Conservation (phyloP, 2,113 vertebrate genomes). For the Xiphophorus maculatus region DNA sequence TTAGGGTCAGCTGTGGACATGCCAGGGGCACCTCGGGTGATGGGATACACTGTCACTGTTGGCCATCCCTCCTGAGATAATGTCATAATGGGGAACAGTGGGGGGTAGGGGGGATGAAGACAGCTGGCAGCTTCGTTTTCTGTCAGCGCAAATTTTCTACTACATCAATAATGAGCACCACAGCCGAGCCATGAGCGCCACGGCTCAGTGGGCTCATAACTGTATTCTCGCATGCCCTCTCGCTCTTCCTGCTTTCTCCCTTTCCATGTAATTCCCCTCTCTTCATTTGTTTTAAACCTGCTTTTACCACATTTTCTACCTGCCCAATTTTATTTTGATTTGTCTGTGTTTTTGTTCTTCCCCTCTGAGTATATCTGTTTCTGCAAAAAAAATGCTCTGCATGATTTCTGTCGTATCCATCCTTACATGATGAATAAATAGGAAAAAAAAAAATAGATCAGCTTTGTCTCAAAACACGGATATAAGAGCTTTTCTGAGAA, state of each 20-base stretch:
- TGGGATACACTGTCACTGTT: constrained; percentile 44
- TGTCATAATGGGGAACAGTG: constrained; percentile 58
- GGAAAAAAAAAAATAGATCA: constrained; percentile 3
- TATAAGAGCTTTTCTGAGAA: constrained; percentile 29
- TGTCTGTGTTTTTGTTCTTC: background rate
- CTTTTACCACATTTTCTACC: constrained; percentile 3
- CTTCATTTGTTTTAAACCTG: constrained; percentile 11
- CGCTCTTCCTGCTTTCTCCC: constrained; percentile 20
- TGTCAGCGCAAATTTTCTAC: constrained; percentile 76
- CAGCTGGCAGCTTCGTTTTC: constrained; percentile 77
- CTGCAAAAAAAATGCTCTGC: constrained; percentile 6
- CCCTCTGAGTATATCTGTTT: constrained; percentile 16
- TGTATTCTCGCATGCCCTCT: constrained; percentile 59
- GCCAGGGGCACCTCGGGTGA: constrained; percentile 44
- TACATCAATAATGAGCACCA: constrained; percentile 76
- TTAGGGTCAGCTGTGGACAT: constrained; percentile 39
- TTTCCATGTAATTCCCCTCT: constrained; percentile 2
- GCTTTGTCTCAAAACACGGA: constrained; percentile 12
- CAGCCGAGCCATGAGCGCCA: constrained; percentile 61
- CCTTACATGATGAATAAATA: constrained; percentile 34
- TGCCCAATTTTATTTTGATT: constrained; percentile 37
- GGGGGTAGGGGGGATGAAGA: constrained; percentile 17
- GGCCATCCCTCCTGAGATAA: constrained; percentile 65
- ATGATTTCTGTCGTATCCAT: constrained; percentile 27
- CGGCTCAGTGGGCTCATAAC: constrained; percentile 61